Conservation (phyloP, 1,140 invertebrate species). For the Lucilia sericata region DNA sequence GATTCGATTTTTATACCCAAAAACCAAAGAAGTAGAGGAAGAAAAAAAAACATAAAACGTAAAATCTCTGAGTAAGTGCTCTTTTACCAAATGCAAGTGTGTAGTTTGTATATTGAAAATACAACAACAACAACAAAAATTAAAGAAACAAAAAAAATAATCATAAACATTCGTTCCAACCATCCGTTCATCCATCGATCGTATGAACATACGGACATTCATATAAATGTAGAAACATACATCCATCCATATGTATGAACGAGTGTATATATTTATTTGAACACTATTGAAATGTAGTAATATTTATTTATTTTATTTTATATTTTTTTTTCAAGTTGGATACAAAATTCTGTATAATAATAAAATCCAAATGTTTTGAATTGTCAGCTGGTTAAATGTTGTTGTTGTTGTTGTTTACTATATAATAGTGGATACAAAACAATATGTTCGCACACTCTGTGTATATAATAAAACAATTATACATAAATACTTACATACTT, state of each 20-base stretch:
- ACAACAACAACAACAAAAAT: no score
- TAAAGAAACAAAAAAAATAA: no score
- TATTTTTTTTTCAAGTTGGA: not conserved
- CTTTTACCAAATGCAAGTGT: not conserved
- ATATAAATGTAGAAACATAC: not conserved
- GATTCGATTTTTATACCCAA: not conserved
- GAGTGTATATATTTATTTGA: not conserved
- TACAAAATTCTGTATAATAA: slow-evolving; percentile 25
- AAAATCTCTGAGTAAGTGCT: not conserved
- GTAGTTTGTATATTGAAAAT: not conserved
- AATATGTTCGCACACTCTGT: slow-evolving; percentile 21
- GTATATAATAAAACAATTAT: not conserved
- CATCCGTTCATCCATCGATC: not conserved
- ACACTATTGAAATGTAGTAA: no score
- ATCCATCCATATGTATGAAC: not conserved
- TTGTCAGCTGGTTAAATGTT: slow-evolving; percentile 39
- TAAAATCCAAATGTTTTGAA: slow-evolving; percentile 42
- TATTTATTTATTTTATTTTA: no score
- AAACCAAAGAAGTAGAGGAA: not conserved
- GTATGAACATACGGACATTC: not conserved
- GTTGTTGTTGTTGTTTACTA: not conserved
- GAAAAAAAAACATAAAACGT: not conserved
- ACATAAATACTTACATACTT: not conserved
- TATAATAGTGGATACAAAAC: not conserved
- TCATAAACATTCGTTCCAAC: not conserved